Conservation (phyloP, 2,113 vertebrate species). For the Elanoides forficatus region DNA sequence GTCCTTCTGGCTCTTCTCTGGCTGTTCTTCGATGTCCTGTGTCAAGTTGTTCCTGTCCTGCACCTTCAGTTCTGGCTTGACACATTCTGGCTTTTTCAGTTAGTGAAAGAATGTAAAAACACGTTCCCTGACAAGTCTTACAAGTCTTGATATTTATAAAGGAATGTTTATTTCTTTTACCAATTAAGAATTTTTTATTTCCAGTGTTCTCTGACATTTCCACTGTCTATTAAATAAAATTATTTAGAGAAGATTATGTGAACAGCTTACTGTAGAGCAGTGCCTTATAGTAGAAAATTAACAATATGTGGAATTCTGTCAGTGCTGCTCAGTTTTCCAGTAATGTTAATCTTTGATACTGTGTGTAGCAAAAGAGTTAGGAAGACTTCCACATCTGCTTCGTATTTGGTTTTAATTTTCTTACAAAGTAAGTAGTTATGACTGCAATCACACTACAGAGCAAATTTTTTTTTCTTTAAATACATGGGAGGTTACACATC, state of each 20-base stretch:
- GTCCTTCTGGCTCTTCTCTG: background rate
- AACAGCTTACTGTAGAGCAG: background rate
- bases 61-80: background rate
- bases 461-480: background rate
- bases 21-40: rapidly evolving
- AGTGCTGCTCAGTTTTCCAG: background rate
- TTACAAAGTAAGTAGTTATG: background rate
- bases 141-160: background rate
- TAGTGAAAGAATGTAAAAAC: background rate
- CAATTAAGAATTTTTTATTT: background rate
- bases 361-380: background rate
- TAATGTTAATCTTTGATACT: background rate
- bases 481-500: background rate
- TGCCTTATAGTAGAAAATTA: background rate
- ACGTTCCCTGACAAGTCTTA: background rate
- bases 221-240: background rate
- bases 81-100: background rate
- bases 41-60: background rate
- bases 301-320: background rate
- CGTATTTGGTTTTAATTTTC: background rate
- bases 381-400: background rate
- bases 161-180: background rate
- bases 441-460: background rate
- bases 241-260: background rate
- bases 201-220: background rate